Base-by-base conservation (phyloP, 37 sponge, comb jelly and placozoan genomes). In the Hexactinellida sp. region DNA sequence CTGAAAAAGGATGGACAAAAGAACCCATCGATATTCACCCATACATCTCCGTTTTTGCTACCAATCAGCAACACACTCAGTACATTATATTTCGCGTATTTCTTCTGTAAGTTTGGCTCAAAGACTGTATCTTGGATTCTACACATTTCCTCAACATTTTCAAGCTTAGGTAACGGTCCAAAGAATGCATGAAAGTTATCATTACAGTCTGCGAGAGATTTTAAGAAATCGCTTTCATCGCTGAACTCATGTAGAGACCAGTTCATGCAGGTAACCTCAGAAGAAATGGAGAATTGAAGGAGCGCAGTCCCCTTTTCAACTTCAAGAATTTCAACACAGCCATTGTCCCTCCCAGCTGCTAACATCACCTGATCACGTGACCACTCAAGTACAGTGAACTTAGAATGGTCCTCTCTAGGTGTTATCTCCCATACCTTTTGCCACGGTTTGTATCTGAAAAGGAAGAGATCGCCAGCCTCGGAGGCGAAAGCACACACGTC, bases 111-210 rank as follows among this genome's bases (percentile, higher is more conserved):
- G 13, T 63, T 63, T 7, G 76, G 76, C 34, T 63, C 76, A 63
- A 63, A 63, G 25, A 63, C 3, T n/a, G 21, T n/a, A 21, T 63
- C 76, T 63, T 63, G 76, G 3, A 25, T 28, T 28, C 21, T 63
- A 63, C 76, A 63, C 76, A 63, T 3, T n/a, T 63, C 76, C 5
- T 63, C 76, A 63, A 63, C 76, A 63, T 23, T 63, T 63, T 63
- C 76, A 7, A 63, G 76, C 34, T 63, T 63, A 28, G 76, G 76
- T n/a, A 63, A 23, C 3, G 76, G 30, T 28, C 76, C 30, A n/a
- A 63, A 63, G 34, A 63, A 63, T 23, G 76, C 30, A 28, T 63
- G 30, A n/a, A 63, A 63, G 34, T n/a, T 7, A 63, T 10, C 21
- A 63, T 63, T 63, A 28, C 76, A 25, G 19, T 63, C 34, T 63